Conservation (phyloP, 1,140 invertebrate genomes). For the Dreissena rostriformis region DNA sequence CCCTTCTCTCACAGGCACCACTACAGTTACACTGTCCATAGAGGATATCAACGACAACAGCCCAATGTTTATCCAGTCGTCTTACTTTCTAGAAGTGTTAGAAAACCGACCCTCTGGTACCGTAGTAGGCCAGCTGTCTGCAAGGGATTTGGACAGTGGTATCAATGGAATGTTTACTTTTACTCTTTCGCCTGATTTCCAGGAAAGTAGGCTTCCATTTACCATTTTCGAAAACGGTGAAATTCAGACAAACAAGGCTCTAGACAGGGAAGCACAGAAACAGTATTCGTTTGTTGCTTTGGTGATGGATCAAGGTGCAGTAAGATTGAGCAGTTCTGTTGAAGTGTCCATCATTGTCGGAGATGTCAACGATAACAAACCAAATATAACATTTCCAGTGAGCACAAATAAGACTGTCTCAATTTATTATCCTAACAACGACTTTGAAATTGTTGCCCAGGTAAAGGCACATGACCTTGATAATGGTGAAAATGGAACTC, state of each 20-base stretch:
- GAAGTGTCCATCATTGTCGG: slow-evolving; percentile 88
- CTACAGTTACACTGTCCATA: slow-evolving; percentile 82
- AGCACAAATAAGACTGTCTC: slow-evolving; percentile 84
- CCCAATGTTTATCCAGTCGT: slow-evolving; percentile 60
- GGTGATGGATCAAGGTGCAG: slow-evolving; percentile 94
- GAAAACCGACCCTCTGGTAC: slow-evolving; percentile 79
- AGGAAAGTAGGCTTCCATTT: slow-evolving; percentile 90
- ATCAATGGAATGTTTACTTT: slow-evolving; percentile 86
- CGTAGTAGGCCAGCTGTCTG: slow-evolving; percentile 90
- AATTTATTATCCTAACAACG: slow-evolving; percentile 94
- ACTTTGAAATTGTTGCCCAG: slow-evolving; percentile 85
- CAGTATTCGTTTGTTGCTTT: slow-evolving; percentile 91
- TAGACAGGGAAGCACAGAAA: slow-evolving; percentile 92
- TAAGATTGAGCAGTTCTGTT: slow-evolving; percentile 92
- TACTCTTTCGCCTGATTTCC: slow-evolving; percentile 82
- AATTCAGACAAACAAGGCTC: slow-evolving; percentile 86
- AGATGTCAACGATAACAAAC: slow-evolving; percentile 90
- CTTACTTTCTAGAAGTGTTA: slow-evolving; percentile 62
- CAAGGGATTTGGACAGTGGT: slow-evolving; percentile 94
- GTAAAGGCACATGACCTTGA: slow-evolving; percentile 80
- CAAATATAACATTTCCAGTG: slow-evolving; percentile 72
- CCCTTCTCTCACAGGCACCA: slow-evolving; percentile 81
- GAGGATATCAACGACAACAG: slow-evolving; percentile 85
- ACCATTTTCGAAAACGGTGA: slow-evolving; percentile 94
- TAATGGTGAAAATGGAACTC: slow-evolving; percentile 84